phyloP scores from a whole-genome alignment of 1,140 invertebrate species.

The Sminthurides bifidus region DNA sequence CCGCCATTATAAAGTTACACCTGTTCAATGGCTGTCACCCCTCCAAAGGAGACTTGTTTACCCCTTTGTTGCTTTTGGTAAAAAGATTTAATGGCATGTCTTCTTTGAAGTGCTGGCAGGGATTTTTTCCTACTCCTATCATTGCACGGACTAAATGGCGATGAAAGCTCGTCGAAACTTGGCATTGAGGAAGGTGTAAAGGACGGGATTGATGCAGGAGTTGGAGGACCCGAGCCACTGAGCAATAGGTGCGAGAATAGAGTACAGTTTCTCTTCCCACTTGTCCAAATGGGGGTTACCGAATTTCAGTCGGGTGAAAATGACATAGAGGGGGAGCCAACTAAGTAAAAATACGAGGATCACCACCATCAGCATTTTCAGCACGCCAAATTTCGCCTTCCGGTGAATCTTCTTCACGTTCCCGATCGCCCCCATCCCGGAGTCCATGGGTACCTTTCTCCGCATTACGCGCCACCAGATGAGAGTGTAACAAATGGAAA shows the following conservation, averaged over 20 bases:
- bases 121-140: background rate
- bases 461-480: conserved; percentile 40
- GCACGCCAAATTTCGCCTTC: conserved; percentile 40
- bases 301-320: conserved; percentile 41
- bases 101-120: background rate
- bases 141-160: conserved; percentile 32
- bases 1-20: too few relatives aligned
- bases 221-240: conserved; percentile 52
- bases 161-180: conserved; percentile 54
- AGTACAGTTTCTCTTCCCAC: conserved; percentile 34
- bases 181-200: conserved; percentile 54
- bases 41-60: background rate
- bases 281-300: background rate
- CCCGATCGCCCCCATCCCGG: conserved; percentile 35
- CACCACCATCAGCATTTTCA: conserved; percentile 53
- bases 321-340: conserved; percentile 52
- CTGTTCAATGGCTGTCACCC: too few relatives aligned
- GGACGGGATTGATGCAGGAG: conserved; percentile 42
- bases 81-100: conserved; percentile 3
- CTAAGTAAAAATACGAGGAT: conserved; percentile 50
- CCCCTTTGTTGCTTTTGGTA: background rate
- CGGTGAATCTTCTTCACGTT: conserved; percentile 30
- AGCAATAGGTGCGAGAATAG: conserved; percentile 44
- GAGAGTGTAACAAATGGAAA: conserved; percentile 44
- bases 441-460: conserved; percentile 35